Percentiles rank a stretch among this genome's conserved stretches.
Evolutionary conservation across 2,888 invertebrate genomes (phyloP).

Genomic region (Neocrepidodera transversa): DNA sequence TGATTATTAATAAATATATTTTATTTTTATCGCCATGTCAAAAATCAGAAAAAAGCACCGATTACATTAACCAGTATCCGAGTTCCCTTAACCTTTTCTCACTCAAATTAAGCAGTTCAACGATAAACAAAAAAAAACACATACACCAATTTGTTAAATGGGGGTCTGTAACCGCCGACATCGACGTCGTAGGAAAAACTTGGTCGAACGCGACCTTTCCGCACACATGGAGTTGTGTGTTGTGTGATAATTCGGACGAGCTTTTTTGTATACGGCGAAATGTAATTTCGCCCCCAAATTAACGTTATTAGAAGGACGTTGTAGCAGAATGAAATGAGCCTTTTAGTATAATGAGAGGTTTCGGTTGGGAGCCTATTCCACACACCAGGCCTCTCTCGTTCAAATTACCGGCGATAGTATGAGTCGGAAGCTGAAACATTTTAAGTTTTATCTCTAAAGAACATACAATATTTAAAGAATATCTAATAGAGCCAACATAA

Average conservation of each 20-base stretch:
- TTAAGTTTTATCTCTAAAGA: too few relatives aligned
- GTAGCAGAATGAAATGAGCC: slow-evolving; percentile 50
- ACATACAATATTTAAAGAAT: too few relatives aligned
- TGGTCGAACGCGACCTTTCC: slow-evolving; percentile 1
- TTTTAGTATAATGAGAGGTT: slow-evolving; percentile 54
- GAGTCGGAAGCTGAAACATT: too few relatives aligned
- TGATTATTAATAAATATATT: too few relatives aligned
- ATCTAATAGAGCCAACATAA: too few relatives aligned
- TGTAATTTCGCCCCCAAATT: slow-evolving; percentile 46
- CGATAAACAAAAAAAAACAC: too few relatives aligned
- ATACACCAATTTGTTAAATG: slow-evolving; percentile 8
- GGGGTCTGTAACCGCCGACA: background rate
- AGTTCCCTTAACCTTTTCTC: too few relatives aligned
- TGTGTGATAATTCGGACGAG: slow-evolving; percentile 21
- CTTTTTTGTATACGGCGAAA: slow-evolving; percentile 35
- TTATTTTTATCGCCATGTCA: too few relatives aligned
- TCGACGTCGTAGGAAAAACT: background rate
- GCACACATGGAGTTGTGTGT: slow-evolving; percentile 9
- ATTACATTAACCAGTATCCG: too few relatives aligned
- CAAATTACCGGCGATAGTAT: too few relatives aligned
- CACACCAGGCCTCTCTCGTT: slow-evolving; percentile 26
- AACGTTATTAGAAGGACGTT: slow-evolving; percentile 51
- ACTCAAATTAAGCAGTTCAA: too few relatives aligned
- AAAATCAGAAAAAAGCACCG: too few relatives aligned
- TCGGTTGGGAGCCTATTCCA: slow-evolving; percentile 43